phyloP scores from a whole-genome alignment of 2,888 invertebrate species.

The Willowsia nigromaculata region DNA sequence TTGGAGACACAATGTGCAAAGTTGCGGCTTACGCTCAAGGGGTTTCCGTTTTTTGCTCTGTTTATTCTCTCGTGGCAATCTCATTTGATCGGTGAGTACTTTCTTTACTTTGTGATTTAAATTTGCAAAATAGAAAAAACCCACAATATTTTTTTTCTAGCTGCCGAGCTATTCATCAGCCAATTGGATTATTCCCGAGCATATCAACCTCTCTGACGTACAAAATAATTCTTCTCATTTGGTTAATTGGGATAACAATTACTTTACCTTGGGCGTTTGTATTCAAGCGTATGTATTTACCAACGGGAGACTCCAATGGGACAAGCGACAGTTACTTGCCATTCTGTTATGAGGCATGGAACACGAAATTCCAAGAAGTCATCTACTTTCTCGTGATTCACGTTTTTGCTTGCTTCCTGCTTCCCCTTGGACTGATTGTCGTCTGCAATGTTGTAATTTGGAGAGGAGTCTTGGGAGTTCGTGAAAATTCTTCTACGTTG shows the following conservation, averaged over 20 bases:
- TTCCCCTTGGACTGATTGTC: not conserved
- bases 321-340: not conserved
- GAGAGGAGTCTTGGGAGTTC: not conserved
- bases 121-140: not conserved
- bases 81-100: not conserved
- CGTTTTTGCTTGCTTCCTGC: not conserved
- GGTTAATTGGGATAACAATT: not conserved
- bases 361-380: not conserved
- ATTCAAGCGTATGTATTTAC: not conserved
- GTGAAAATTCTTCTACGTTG: not conserved
- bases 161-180: not conserved
- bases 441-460: conserved; percentile 1
- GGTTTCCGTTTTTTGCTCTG: not conserved
- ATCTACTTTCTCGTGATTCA: not conserved
- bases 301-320: not conserved
- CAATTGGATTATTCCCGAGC: not conserved
- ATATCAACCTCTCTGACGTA: not conserved
- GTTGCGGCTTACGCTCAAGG: not conserved
- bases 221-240: not conserved
- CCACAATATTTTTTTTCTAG: not conserved
- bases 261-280: not conserved
- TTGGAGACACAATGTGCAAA: not conserved
- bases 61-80: not conserved
- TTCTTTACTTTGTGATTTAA: too few species aligned
- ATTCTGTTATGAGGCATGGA: conserved; percentile 3